Base-by-base conservation (phyloP, 2,797 vertebrate species). In the Yasuhikotakia modesta region DNA sequence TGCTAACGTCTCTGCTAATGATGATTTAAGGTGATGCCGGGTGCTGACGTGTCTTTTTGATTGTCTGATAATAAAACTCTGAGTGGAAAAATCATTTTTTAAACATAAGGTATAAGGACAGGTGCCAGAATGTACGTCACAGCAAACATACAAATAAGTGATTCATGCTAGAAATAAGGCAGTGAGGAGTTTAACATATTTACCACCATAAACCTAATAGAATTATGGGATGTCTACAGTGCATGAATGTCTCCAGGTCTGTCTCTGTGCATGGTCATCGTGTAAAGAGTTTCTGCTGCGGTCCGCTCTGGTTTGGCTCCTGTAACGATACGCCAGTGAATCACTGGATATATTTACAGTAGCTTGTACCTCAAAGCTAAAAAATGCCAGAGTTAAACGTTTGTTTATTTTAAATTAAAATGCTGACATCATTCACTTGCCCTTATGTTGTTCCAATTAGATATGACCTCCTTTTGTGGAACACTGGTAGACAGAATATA, bases 201-300 rank as follows among this genome's bases (percentile, higher is more conserved):
- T 69, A n/a, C n/a, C 48, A 39, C 64, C 13, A 21, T 45, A 6
- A 39, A 7, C 27, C 24, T 77, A 68, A 80, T 77, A n/a, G 19
- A 53, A 77, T 83, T 83, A 73, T 58, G 57, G 39, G 48, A 78
- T 60, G 48, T 80, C 73, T 82, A 76, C 55, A 21, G 16, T 64
- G 5, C 17, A 43, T 19, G 58, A 45, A 68, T 57, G 81, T 76
- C 77, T 72, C 77, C 63, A 68, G 81, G 52, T 53, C 46, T 52
- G 19, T 45, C 7, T 16, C 50, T 65, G 58, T n/a, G 8, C 32
- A 63, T 46, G 35, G 35, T 60, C n/a, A 24, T 27, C 16, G 48
- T 22, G 45, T 43, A 13, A 27, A 52, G 43, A 60, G 6, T 7
- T 8, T 39, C 5, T 76, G 53, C 10, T 81, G 4, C 35, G 7